Conservation (phyloP, 2,113 vertebrate species). For the Geococcyx californianus region DNA sequence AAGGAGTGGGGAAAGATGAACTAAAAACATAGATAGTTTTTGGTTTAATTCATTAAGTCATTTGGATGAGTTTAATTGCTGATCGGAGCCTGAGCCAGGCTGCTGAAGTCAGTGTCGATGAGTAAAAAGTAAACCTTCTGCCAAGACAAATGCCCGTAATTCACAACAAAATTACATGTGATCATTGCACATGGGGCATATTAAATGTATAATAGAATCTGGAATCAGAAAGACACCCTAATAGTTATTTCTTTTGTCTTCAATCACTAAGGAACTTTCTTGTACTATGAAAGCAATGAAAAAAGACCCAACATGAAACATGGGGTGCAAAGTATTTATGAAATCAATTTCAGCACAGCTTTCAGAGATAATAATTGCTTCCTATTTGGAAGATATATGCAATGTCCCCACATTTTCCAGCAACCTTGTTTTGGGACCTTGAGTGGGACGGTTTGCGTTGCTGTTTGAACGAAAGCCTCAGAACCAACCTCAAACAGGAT, state of each 20-base stretch:
- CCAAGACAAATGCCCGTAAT: background rate
- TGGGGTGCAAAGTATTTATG: background rate
- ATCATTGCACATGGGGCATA: background rate
- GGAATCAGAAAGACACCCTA: background rate
- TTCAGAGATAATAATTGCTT: background rate
- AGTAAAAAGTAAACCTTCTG: background rate
- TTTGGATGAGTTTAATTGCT: background rate
- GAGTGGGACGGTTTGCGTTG: background rate
- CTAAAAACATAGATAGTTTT: background rate
- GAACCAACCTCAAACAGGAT: background rate
- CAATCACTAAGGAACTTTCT: background rate
- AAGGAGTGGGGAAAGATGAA: background rate
- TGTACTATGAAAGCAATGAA: background rate
- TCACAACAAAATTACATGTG: constrained; percentile 5
- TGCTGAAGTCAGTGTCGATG: background rate
- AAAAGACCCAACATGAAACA: background rate
- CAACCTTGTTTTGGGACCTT: background rate
- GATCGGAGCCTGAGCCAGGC: background rate
- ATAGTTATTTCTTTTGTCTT: background rate
- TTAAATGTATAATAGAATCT: background rate
- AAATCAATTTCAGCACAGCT: background rate
- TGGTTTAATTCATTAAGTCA: background rate
- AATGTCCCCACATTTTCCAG: background rate
- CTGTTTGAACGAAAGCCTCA: background rate
- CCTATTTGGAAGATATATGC: background rate